phyloP scores from a whole-genome alignment of 2,797 vertebrate species.

The Pogoniulus pusillus region DNA sequence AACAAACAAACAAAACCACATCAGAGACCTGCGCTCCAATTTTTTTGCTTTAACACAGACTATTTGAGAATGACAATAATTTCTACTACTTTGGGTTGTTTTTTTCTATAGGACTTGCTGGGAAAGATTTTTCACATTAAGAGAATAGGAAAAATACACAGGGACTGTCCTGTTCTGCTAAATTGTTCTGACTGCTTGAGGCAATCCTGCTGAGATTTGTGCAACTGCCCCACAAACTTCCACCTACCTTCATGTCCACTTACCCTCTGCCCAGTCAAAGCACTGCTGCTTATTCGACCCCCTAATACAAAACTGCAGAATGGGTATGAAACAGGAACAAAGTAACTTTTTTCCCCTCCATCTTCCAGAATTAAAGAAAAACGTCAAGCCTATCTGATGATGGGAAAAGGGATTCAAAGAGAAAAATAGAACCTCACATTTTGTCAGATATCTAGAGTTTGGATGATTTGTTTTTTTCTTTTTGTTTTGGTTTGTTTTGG shows the following conservation, averaged over 20 bases:
- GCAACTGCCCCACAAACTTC: not conserved
- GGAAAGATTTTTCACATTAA: not conserved
- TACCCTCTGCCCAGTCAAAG: not conserved
- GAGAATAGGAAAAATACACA: not conserved
- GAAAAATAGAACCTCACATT: constrained; percentile 65
- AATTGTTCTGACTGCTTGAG: not conserved
- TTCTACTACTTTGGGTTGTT: not conserved
- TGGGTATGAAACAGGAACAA: constrained; percentile 44
- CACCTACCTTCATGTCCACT: not conserved
- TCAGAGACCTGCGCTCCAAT: not conserved
- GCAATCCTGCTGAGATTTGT: not conserved
- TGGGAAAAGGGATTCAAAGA: constrained; percentile 51
- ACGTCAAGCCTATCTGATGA: constrained; percentile 47
- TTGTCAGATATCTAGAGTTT: constrained; percentile 71
- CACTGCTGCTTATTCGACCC: constrained; percentile 3
- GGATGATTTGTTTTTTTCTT: no score
- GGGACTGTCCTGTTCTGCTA: not conserved
- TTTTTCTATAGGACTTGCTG: not conserved
- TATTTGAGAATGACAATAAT: not conserved
- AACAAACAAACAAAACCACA: no score
- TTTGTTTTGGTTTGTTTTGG: constrained; percentile 30
- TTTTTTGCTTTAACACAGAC: not conserved
- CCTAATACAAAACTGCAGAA: not conserved
- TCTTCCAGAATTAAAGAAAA: constrained; percentile 60
- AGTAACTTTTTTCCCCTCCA: not conserved